phyloP scores from a whole-genome alignment of 2,888 invertebrate genomes.

The Melangyna quadrimaculata region DNA sequence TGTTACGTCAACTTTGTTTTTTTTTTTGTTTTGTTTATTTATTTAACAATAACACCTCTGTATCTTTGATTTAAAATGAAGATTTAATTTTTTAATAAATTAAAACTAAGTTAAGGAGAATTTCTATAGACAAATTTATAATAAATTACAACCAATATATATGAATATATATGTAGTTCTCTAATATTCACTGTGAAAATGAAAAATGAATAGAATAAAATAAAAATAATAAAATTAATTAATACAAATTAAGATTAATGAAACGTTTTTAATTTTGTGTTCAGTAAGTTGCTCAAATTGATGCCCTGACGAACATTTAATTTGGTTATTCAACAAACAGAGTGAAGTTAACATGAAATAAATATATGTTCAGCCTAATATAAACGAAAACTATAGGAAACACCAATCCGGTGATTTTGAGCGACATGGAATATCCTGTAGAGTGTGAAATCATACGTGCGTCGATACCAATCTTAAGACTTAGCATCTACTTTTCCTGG shows the following conservation, averaged over 20 bases:
- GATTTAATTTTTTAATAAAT: constrained; percentile 45
- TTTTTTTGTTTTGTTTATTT: neutral
- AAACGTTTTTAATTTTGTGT: neutral
- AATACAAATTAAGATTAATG: constrained; percentile 49
- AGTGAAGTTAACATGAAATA: no score
- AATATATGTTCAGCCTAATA: no score
- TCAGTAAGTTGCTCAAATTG: neutral
- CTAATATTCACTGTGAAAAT: constrained; percentile 71
- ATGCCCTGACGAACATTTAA: no score
- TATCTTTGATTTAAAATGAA: constrained; percentile 28
- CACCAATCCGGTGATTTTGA: no score
- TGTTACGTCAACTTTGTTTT: neutral
- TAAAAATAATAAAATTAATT: constrained; percentile 48
- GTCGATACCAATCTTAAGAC: no score
- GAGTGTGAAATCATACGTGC: no score
- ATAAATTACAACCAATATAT: constrained; percentile 56
- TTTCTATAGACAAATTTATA: constrained; percentile 69
- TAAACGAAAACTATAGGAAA: no score
- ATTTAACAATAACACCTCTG: neutral
- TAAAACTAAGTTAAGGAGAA: constrained; percentile 68
- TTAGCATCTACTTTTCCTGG: no score
- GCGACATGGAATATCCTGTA: no score
- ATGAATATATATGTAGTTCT: constrained; percentile 61
- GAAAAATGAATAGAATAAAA: constrained; percentile 67
- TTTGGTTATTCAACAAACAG: no score